Conservation (phyloP, 2,888 invertebrate genomes). For the Vandiemenella viatica region DNA sequence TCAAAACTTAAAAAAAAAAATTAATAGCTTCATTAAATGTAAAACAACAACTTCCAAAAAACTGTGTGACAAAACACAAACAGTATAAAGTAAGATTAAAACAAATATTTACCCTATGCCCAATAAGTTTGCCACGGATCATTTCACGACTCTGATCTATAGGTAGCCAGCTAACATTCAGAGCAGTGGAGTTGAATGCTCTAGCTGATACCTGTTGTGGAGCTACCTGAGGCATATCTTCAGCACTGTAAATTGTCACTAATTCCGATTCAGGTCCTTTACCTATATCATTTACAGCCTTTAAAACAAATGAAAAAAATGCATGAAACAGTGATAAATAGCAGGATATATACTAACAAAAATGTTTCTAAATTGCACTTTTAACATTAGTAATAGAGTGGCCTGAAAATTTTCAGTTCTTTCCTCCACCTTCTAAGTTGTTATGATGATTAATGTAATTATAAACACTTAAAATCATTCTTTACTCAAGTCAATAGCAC, state of each 20-base stretch:
- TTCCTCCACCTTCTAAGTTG: too few relatives aligned
- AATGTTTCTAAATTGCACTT: slow-evolving; percentile 7
- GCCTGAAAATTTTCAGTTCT: too few relatives aligned
- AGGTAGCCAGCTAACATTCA: slow-evolving; percentile 83
- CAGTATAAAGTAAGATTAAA: too few relatives aligned
- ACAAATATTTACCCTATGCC: slow-evolving; percentile 65
- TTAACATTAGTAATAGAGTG: too few relatives aligned
- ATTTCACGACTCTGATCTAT: slow-evolving; percentile 70
- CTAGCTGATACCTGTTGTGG: slow-evolving; percentile 66
- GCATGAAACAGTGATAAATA: background rate
- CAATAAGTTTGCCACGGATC: slow-evolving; percentile 77
- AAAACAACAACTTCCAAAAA: too few relatives aligned
- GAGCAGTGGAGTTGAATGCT: slow-evolving; percentile 79
- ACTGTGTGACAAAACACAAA: too few relatives aligned
- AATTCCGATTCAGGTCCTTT: slow-evolving; percentile 66
- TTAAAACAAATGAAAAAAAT: slow-evolving; percentile 9
- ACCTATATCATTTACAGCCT: slow-evolving; percentile 63
- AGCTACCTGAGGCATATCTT: slow-evolving; percentile 83
- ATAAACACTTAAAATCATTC: too few relatives aligned
- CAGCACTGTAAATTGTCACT: slow-evolving; percentile 66
- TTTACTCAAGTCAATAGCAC: too few relatives aligned
- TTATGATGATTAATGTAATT: too few relatives aligned
- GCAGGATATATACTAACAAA: too few relatives aligned
- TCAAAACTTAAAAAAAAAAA: too few relatives aligned
- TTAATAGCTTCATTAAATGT: too few relatives aligned